Base-by-base conservation (phyloP, 2,888 invertebrate genomes). In the Steromphala cineraria region DNA sequence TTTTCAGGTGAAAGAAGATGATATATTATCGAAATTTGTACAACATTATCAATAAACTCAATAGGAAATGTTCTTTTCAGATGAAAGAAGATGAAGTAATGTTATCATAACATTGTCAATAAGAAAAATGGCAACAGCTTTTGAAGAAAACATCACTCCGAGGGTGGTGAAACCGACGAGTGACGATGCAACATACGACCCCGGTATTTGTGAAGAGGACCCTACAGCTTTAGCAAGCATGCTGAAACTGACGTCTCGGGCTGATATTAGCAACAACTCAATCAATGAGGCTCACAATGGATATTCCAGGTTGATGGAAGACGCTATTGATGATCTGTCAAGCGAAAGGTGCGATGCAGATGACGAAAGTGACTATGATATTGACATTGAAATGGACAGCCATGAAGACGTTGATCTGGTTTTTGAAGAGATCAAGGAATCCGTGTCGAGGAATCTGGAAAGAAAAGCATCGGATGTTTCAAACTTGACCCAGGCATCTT, bases 371-470 rank as follows among this genome's bases (percentile, higher is more conserved):
- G 81, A 84, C 17, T 67, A 83, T n/a, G 85, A 84, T n/a, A 80
- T 83, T 40, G 82, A 82, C 13, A 82, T 80, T 21, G 84, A 84
- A 13, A 80, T 78, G 17, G 80, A 67, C 78, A 13, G 80, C 81
- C 10, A 62, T 86, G 71, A 53, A 21, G 82, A 82, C 40, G 83
- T 81, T 67, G 88, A 89, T 78, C 84, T 84, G 10, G 84, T 88
- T 40, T 87, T 89, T 80, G 85, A 86, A 7, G 87, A 88, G 77
- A 86, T 89, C 10, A 86, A 87, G 78, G 87, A 86, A 28, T 81
- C 83, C 19, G 78, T 88, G 53, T 84, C 84, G 1, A 85, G 83
- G 75, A 86, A 83, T 75, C 81, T 85, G 36, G 79, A 78, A n/a
- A 74, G 84, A 24, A 83, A 83, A 31, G 87, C 85, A 15, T 88